A percentile compares a stretch with the other conserved stretches of the same genome.
phyloP scores from a whole-genome alignment of 2,797 vertebrate genomes.

The Agapornis canus region DNA sequence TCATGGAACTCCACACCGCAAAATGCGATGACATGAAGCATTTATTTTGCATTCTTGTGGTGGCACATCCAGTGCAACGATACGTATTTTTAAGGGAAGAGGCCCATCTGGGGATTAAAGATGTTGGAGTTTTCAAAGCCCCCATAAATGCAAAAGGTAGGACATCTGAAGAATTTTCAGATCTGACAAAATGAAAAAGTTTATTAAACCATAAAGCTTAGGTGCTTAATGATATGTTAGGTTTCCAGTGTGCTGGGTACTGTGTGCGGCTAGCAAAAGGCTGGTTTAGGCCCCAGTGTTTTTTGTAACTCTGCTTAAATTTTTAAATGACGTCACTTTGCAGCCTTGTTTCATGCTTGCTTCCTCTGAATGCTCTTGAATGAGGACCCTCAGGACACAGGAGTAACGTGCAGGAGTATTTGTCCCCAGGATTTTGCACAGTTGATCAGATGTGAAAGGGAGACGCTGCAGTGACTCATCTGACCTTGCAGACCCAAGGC shows the following conservation, averaged over 20 bases:
- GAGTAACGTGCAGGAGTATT: not conserved
- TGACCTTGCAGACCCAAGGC: not conserved
- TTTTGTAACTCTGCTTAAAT: slow-evolving; percentile 1
- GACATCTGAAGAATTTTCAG: not conserved
- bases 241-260: not conserved
- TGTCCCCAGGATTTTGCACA: slow-evolving; percentile 19
- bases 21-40: accelerated
- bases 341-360: slow-evolving; percentile 3
- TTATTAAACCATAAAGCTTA: not conserved
- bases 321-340: not conserved
- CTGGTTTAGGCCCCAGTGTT: not conserved
- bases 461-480: slow-evolving; percentile 1
- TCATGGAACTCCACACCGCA: not conserved
- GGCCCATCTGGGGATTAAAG: not conserved
- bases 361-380: slow-evolving; percentile 12
- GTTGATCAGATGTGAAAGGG: slow-evolving; percentile 13
- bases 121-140: not conserved
- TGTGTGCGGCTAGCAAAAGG: not conserved
- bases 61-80: not conserved
- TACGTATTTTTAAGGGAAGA: not conserved
- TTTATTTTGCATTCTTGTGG: not conserved
- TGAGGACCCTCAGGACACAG: not conserved
- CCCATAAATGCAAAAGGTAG: not conserved
- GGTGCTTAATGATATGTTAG: not conserved
- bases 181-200: not conserved